phyloP scores from a whole-genome alignment of 2,113 vertebrate genomes.

The Phylloscopus trochiloides region DNA sequence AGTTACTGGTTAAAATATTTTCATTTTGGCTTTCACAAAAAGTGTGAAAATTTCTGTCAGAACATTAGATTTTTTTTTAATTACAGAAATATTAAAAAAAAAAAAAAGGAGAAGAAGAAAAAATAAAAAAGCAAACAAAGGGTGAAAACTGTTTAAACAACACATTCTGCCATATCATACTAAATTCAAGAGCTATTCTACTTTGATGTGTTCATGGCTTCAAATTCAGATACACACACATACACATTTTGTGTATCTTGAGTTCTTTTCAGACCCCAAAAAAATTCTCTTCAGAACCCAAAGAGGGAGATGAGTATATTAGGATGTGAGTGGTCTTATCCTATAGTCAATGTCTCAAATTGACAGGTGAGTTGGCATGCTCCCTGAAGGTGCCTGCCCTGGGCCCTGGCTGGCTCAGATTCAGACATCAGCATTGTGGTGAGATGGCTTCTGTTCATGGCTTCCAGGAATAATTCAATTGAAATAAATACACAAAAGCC shows the following conservation, averaged over 20 bases:
- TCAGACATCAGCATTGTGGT: neutral
- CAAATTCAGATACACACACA: neutral
- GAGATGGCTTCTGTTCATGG: neutral
- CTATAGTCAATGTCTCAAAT: neutral
- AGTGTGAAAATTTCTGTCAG: neutral
- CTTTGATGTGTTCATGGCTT: neutral
- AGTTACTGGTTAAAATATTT: neutral
- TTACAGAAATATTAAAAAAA: neutral
- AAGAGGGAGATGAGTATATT: neutral
- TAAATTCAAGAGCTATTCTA: neutral
- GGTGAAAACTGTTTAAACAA: neutral
- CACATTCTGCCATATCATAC: neutral
- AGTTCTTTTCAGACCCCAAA: neutral
- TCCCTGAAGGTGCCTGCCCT: neutral
- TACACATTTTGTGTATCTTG: neutral
- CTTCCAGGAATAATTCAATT: neutral
- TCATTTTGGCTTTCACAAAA: neutral
- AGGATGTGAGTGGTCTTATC: neutral
- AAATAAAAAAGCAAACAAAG: accelerated
- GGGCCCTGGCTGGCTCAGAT: neutral
- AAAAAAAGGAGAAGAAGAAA: accelerated
- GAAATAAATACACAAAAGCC: neutral
- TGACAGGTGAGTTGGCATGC: neutral
- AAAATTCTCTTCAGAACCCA: neutral
- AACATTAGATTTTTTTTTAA: neutral